These are phyloP conservation scores for Percina caprodes DNA, from an alignment of 2,113 vertebrate species.

Conservation along the genomic window DNA sequence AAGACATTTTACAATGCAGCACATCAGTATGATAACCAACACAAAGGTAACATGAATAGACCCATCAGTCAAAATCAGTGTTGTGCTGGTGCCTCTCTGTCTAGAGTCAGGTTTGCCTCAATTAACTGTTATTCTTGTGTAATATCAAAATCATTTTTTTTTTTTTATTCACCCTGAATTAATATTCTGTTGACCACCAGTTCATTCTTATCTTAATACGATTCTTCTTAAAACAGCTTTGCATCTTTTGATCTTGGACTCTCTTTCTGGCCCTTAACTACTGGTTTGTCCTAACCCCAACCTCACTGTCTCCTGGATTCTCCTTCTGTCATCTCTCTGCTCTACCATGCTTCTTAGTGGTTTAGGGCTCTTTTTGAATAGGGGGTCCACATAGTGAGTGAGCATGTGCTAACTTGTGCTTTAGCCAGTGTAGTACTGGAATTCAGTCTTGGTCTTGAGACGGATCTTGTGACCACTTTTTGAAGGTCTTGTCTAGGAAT, in stretches of 20 bases:
- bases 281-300: not conserved
- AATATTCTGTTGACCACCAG: not conserved
- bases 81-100: conserved; percentile 22
- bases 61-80: conserved; percentile 46
- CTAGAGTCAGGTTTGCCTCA: not conserved
- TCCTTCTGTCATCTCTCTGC: not conserved
- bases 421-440: no score
- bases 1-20: conserved; percentile 89
- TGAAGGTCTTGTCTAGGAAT: no score
- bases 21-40: conserved; percentile 83
- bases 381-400: not conserved
- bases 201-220: not conserved
- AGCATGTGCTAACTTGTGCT: no score
- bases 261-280: not conserved
- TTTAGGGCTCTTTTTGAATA: not conserved
- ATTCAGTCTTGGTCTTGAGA: no score
- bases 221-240: not conserved
- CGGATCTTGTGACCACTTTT: no score
- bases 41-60: conserved; percentile 79
- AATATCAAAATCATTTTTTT: not conserved
- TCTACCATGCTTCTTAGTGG: not conserved
- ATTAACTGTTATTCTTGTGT: conserved; percentile 3
- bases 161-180: no score
- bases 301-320: not conserved
- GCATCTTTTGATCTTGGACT: not conserved